Evolutionary conservation across 2,888 invertebrate species (phyloP).

Genomic region (Zaprionus obscuricornis): DNA sequence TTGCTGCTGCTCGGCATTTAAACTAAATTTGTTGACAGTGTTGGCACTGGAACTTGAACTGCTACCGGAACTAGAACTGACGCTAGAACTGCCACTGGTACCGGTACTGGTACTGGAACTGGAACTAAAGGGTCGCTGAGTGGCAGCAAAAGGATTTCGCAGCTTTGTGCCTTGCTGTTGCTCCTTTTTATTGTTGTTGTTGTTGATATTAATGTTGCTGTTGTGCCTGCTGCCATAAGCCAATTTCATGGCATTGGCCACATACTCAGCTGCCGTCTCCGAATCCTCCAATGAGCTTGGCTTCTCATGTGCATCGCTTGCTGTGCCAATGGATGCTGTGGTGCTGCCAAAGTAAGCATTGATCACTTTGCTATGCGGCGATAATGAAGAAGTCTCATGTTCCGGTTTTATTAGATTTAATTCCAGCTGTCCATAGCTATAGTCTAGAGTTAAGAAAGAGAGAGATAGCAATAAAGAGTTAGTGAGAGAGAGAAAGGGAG

Average conservation of each 20-base stretch:
- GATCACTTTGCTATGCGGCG: conserved; percentile 42
- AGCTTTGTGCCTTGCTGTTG: conserved; percentile 23
- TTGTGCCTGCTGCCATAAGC: conserved; percentile 73
- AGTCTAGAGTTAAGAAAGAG: conserved; percentile 61
- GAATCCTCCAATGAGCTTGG: conserved; percentile 69
- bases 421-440: conserved; percentile 74
- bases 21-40: conserved; percentile 5
- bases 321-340: conserved; percentile 30
- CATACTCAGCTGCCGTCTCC: conserved; percentile 82
- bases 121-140: conserved; percentile 35
- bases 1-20: too few relatives aligned
- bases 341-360: conserved; percentile 45
- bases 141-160: conserved; percentile 12
- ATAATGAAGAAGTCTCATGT: conserved; percentile 50
- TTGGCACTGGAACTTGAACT: background rate
- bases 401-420: conserved; percentile 80
- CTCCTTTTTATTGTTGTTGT: too few relatives aligned
- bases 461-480: background rate
- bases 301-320: conserved; percentile 33
- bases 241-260: conserved; percentile 81
- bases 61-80: conserved; percentile 9
- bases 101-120: conserved; percentile 14
- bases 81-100: conserved; percentile 11
- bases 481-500: too few relatives aligned
- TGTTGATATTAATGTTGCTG: conserved; percentile 38